Evolutionary conservation across 2,113 vertebrate genomes (phyloP), one percentile per base, ranked within the genome.

Genomic region (Pollachius pollachius): DNA sequence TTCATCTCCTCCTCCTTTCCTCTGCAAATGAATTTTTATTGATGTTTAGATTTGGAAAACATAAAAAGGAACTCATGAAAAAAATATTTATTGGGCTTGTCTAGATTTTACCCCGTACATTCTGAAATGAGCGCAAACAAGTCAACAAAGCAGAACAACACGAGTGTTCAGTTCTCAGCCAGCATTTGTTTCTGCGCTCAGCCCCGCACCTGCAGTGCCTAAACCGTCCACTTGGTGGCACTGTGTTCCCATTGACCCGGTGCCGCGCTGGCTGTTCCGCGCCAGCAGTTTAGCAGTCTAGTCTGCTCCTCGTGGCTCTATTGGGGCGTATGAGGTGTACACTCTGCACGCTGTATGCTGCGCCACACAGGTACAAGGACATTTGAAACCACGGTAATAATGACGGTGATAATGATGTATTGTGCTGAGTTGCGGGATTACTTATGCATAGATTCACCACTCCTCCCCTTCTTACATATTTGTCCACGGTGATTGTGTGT

Each of bases 191-290:
- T 13, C 41, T 48, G 6, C 6, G 41, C 11, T 48, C 41, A 48
- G 41, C 41, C 41, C 41, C 2, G 9, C 41, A 48, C 41, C 41
- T 13, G 41, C 69, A 64, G 71, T 11, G 64, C 56, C 59, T 15
- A 18, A 3, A 54, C 18, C 83, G 15, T 82, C 89, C 89, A 89
- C 88, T 85, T 72, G 88, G 84, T 84, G 88, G 89, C 89, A 80
- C 87, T 91, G 85, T 91, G 84, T 65, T 64, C 84, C 82, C 89
- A 85, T 61, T 64, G 37, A 37, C 63, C 81, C 62, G 65, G 72
- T 0, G 19, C 69, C n/a, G 15, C 75, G 65, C 68, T 16, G 7
- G 9, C 8, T 48, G 41, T 48, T 48, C 41, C 9, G 41, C 41
- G 5, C 41, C 5, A 13, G 41, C 12, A 13, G 41, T 9, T 9